Conservation (phyloP, 2,888 invertebrate species). For the Eremobia ochroleuca region DNA sequence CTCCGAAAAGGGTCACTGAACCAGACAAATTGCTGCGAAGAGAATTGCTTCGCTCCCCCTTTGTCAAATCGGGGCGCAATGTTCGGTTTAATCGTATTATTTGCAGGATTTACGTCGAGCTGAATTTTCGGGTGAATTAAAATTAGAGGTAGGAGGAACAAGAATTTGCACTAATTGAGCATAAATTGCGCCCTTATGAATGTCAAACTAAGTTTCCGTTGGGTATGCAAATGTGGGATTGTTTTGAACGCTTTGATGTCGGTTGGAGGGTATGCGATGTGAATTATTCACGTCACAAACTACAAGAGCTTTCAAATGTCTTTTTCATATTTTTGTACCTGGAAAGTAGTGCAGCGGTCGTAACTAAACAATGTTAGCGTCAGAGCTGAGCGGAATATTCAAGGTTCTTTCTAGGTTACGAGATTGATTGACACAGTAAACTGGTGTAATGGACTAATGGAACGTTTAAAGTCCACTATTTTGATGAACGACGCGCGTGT, state of each 20-base stretch:
- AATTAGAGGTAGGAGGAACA: conserved; percentile 72
- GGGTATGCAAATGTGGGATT: conserved; percentile 75
- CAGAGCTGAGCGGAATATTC: conserved; percentile 27
- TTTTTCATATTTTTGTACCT: conserved; percentile 69
- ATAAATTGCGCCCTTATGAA: conserved; percentile 78
- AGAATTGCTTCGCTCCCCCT: conserved; percentile 76
- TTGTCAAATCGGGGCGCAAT: conserved; percentile 77
- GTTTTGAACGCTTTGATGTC: conserved; percentile 73
- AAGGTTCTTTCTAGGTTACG: conserved; percentile 43
- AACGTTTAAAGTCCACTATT: conserved; percentile 66
- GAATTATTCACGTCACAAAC: conserved; percentile 75
- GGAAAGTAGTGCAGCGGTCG: conserved; percentile 56
- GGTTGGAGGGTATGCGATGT: conserved; percentile 67
- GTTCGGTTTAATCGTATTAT: conserved; percentile 82
- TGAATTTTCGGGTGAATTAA: conserved; percentile 76
- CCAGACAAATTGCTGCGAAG: conserved; percentile 83
- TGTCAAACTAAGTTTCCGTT: conserved; percentile 73
- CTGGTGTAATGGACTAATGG: conserved; percentile 41
- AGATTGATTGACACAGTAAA: conserved; percentile 43
- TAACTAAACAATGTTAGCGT: conserved; percentile 49
- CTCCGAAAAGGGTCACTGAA: conserved; percentile 82
- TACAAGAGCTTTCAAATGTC: conserved; percentile 72
- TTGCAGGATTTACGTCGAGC: conserved; percentile 78
- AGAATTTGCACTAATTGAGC: conserved; percentile 75
- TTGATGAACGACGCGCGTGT: conserved; percentile 76